Conservation (phyloP, 1,140 invertebrate genomes). For the Palaemon carinicauda region DNA sequence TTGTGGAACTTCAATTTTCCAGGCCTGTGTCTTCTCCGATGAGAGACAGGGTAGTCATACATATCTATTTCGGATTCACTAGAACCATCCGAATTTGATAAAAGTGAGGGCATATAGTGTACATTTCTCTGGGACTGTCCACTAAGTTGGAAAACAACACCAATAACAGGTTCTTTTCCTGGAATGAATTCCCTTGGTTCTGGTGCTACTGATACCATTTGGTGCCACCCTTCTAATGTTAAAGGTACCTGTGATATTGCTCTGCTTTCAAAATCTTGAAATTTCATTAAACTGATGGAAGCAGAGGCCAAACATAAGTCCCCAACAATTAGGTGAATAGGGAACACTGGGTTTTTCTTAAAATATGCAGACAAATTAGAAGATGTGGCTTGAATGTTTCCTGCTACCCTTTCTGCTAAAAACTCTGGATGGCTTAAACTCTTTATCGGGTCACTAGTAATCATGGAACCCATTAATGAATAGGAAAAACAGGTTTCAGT, state of each 20-base stretch:
- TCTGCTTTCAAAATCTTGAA: neutral
- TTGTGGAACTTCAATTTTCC: neutral
- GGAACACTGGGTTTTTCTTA: slow-evolving; percentile 22
- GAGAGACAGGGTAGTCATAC: no score
- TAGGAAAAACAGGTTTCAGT: slow-evolving; percentile 10
- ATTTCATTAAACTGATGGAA: neutral
- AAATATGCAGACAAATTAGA: slow-evolving; percentile 17
- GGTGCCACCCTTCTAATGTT: slow-evolving; percentile 2
- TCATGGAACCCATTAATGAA: slow-evolving; percentile 12
- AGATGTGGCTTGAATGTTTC: slow-evolving; percentile 9
- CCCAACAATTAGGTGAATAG: slow-evolving; percentile 34
- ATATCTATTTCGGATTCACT: neutral
- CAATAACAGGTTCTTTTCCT: slow-evolving; percentile 7
- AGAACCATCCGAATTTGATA: neutral
- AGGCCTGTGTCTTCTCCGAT: no score
- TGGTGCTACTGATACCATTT: slow-evolving; percentile 14
- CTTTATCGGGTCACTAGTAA: slow-evolving; percentile 25
- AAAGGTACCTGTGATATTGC: slow-evolving; percentile 2
- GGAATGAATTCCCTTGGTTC: slow-evolving; percentile 19
- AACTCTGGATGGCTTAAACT: slow-evolving; percentile 30
- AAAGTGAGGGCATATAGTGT: neutral
- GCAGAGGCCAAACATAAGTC: slow-evolving; percentile 26
- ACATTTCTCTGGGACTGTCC: neutral
- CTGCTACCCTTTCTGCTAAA: slow-evolving; percentile 17
- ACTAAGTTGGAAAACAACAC: slow-evolving; percentile 1